A percentile compares a stretch with the other conserved stretches of the same genome.
phyloP scores from a whole-genome alignment of 2,888 invertebrate genomes.

The Latrodectus hesperus region DNA sequence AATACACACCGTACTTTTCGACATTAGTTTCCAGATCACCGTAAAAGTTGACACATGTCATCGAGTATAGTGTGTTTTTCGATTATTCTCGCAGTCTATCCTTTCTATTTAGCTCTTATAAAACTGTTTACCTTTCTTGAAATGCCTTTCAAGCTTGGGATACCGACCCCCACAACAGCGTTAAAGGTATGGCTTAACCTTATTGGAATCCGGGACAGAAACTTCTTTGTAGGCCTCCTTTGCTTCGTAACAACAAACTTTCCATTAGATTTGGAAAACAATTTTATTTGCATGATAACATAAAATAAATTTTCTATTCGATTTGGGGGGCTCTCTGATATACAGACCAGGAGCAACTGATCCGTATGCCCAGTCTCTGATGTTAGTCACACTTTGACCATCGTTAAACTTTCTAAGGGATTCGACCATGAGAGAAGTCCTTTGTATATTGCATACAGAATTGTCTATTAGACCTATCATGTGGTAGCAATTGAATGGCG shows the following conservation, averaged over 20 bases:
- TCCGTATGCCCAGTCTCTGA: neutral
- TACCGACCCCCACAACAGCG: too few relatives aligned
- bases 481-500: neutral
- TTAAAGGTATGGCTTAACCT: too few relatives aligned
- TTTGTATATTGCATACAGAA: neutral
- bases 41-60: neutral
- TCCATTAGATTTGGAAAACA: too few relatives aligned
- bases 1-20: neutral
- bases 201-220: too few relatives aligned
- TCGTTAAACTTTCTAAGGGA: neutral
- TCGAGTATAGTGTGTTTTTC: neutral
- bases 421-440: neutral
- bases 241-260: too few relatives aligned
- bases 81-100: neutral
- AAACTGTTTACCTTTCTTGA: neutral
- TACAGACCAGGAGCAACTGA: neutral
- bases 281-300: too few relatives aligned
- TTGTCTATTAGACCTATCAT: neutral
- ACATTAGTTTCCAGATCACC: neutral
- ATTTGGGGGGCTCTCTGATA: too few relatives aligned
- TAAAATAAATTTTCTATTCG: too few relatives aligned
- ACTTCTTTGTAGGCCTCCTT: too few relatives aligned
- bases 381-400: neutral
- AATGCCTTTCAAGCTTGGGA: too few relatives aligned
- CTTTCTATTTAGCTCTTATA: neutral